Evolutionary conservation across 2,113 vertebrate genomes (phyloP).

Genomic region (Petaurus breviceps): DNA sequence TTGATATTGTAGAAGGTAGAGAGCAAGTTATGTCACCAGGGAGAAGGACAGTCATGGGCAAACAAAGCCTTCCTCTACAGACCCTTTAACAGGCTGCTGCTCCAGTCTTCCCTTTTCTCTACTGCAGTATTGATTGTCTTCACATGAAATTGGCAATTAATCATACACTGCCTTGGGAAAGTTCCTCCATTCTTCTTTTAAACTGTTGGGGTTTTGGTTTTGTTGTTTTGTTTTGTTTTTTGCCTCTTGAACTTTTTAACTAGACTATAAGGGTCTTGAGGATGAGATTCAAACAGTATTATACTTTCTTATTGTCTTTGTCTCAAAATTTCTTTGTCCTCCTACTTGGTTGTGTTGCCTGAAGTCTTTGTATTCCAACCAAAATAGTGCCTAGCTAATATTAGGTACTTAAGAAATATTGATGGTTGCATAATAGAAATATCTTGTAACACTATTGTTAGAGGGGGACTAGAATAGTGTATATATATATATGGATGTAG

Average conservation of each 20-base stretch:
- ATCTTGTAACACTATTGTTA: neutral
- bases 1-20: neutral
- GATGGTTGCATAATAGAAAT: neutral
- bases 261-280: neutral
- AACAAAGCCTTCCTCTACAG: neutral
- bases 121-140: neutral
- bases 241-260: neutral
- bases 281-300: neutral
- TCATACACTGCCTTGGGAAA: neutral
- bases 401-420: neutral
- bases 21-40: neutral
- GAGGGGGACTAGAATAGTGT: too few relatives aligned
- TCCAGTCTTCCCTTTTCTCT: neutral
- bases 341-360: neutral
- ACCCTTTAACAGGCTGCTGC: neutral
- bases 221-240: neutral
- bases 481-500: neutral
- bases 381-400: neutral
- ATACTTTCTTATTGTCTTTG: neutral
- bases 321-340: neutral
- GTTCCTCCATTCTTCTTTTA: neutral
- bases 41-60: neutral
- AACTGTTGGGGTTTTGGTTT: neutral
- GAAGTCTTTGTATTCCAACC: neutral
- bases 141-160: neutral